Evolutionary conservation across 2,888 invertebrate genomes (phyloP).

Genomic region (Rhopalosiphum nymphaeae): DNA sequence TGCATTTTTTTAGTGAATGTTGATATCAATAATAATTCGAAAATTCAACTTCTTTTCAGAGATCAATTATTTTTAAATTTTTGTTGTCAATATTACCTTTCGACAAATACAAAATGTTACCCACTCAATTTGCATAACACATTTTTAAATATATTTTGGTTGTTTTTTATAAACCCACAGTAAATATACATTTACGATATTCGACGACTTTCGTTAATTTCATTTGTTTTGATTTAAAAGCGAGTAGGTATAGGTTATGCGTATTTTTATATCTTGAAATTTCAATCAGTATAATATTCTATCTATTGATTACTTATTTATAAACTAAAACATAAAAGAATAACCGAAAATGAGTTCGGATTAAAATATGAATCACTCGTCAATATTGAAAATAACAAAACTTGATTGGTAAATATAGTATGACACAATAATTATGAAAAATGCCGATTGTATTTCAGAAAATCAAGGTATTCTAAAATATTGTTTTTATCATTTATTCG

Average conservation of each 20-base stretch:
- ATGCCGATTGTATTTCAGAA: background rate
- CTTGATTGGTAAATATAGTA: background rate
- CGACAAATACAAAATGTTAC: background rate
- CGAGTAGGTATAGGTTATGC: background rate
- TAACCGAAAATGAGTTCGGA: background rate
- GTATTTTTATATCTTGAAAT: background rate
- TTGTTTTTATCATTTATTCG: background rate
- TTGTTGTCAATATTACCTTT: background rate
- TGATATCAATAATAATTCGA: background rate
- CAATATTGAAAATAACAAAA: background rate
- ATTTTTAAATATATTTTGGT: background rate
- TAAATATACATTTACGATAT: background rate
- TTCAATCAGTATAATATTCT: background rate
- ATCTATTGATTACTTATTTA: background rate
- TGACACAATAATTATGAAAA: background rate
- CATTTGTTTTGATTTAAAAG: background rate
- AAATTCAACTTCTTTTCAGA: background rate
- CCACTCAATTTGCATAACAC: background rate
- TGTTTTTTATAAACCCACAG: background rate
- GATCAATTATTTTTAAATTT: background rate
- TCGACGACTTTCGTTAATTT: background rate
- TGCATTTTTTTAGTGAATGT: background rate
- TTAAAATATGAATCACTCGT: background rate
- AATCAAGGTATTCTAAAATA: background rate
- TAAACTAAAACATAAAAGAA: background rate